phyloP scores from a whole-genome alignment of 2,888 invertebrate species.

The Eledona agricola region DNA sequence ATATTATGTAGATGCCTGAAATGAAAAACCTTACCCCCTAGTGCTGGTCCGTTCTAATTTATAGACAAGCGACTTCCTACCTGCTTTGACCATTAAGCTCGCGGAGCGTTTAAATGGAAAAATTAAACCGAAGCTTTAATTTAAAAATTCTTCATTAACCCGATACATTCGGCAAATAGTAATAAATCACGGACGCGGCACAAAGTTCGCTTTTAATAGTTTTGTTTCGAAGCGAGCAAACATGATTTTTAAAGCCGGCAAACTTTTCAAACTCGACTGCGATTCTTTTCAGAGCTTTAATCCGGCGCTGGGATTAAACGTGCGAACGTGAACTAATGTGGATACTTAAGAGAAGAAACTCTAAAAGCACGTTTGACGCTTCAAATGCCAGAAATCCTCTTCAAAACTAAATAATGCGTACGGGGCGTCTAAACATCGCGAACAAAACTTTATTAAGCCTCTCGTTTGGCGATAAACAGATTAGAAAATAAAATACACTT shows the following conservation, averaged over 20 bases:
- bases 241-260: conserved; percentile 30
- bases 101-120: conserved; percentile 34
- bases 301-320: conserved; percentile 32
- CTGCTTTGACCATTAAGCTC: conserved; percentile 39
- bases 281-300: conserved; percentile 31
- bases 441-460: conserved; percentile 54
- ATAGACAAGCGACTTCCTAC: conserved; percentile 52
- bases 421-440: no score
- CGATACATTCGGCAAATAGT: conserved; percentile 17
- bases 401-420: conserved; percentile 51
- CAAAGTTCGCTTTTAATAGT: conserved; percentile 18
- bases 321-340: conserved; percentile 38
- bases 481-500: conserved; percentile 60
- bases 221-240: conserved; percentile 26
- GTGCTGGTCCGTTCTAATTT: conserved; percentile 50
- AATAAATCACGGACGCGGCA: conserved; percentile 19
- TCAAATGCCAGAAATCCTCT: conserved; percentile 49
- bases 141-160: conserved; percentile 17
- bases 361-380: conserved; percentile 51
- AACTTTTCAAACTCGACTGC: conserved; percentile 27
- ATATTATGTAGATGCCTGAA: conserved; percentile 54
- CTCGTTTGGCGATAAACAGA: conserved; percentile 58
- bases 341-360: conserved; percentile 42
- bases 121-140: conserved; percentile 23
- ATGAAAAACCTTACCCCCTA: conserved; percentile 55